These are phyloP conservation scores for Acanthosepion lycidas DNA, from an alignment of 2,888 invertebrate genomes.

Conservation along the genomic window DNA sequence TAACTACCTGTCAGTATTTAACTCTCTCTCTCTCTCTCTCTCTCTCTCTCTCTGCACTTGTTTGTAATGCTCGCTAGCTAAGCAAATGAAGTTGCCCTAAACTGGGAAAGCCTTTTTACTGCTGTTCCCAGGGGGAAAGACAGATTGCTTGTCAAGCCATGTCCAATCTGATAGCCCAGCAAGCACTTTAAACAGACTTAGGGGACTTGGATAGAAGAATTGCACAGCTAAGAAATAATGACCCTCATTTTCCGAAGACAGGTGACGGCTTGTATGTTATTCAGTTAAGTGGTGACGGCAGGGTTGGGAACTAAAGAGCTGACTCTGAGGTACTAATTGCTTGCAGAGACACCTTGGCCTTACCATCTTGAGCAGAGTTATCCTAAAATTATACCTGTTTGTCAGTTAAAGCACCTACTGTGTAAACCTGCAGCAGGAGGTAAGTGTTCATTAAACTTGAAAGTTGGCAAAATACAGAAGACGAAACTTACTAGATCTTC, in stretches of 20 bases:
- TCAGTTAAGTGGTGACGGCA: not conserved
- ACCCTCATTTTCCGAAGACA: not conserved
- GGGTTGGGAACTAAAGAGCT: not conserved
- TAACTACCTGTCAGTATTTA: not conserved
- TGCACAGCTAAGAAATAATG: not conserved
- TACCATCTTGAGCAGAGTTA: not conserved
- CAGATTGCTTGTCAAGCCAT: not conserved
- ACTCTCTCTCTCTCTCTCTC: not conserved
- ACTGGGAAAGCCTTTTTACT: not conserved
- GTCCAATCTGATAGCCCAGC: constrained; percentile 33
- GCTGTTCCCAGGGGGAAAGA: not conserved
- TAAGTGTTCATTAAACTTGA: not conserved
- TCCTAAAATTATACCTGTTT: constrained; percentile 22
- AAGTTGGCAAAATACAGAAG: not conserved
- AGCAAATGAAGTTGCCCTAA: not conserved
- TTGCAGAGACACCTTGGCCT: not conserved
- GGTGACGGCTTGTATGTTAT: not conserved
- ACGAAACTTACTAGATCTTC: no score
- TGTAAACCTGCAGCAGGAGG: not conserved
- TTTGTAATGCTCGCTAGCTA: not conserved
- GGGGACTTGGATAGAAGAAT: not conserved
- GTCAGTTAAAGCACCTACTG: not conserved
- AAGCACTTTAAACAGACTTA: constrained; percentile 16
- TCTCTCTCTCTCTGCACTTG: not conserved
- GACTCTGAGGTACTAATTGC: not conserved